Conservation (phyloP, 2,113 vertebrate genomes). For the Pogonocichla stellata region DNA sequence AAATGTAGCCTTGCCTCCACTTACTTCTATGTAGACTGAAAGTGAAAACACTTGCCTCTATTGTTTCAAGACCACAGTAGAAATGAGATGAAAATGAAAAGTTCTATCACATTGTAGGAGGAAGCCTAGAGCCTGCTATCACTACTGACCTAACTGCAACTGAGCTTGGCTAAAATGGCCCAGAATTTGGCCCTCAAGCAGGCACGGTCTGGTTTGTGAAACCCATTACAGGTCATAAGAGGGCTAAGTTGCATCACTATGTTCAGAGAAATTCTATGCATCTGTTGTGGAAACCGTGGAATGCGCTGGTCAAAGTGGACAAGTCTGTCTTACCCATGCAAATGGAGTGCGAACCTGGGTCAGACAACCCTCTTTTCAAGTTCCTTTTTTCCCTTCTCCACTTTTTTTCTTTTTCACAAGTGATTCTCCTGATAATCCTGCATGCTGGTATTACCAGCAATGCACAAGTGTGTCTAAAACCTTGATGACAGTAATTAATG, state of each 20-base stretch:
- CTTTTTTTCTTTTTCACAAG: neutral
- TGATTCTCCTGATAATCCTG: slow-evolving; percentile 34
- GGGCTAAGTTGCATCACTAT: neutral
- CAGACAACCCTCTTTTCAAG: neutral
- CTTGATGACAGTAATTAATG: slow-evolving; percentile 74
- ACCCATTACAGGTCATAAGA: neutral
- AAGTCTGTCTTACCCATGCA: neutral
- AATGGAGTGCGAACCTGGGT: neutral
- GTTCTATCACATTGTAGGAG: neutral
- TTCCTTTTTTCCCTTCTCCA: neutral
- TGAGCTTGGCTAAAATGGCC: neutral
- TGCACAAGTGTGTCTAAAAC: slow-evolving; percentile 69
- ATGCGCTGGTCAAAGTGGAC: neutral
- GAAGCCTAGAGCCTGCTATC: neutral
- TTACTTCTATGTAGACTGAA: neutral
- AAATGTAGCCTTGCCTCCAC: neutral
- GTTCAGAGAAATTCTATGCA: neutral
- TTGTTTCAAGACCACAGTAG: neutral
- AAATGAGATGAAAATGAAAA: neutral
- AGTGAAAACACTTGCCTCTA: neutral
- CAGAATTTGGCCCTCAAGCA: neutral
- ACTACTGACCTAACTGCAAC: neutral
- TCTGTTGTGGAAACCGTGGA: neutral
- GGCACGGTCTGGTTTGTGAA: neutral
- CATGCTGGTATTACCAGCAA: slow-evolving; percentile 30